phyloP scores from a whole-genome alignment of 2,888 invertebrate genomes.

The Altica lythri region DNA sequence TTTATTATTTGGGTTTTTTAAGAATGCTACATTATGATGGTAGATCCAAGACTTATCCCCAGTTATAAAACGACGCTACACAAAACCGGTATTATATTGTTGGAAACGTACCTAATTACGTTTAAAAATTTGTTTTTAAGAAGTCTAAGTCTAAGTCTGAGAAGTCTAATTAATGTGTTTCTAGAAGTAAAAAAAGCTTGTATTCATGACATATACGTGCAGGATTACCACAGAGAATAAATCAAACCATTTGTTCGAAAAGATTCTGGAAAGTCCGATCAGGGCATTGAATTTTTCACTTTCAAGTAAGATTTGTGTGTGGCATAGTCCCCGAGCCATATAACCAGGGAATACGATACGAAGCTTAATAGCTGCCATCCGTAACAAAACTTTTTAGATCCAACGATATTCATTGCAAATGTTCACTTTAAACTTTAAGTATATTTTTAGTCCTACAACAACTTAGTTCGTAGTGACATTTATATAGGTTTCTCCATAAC shows the following conservation, averaged over 20 bases:
- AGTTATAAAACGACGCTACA: too few species aligned
- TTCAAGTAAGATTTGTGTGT: slow-evolving; percentile 23
- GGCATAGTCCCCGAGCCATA: slow-evolving; percentile 17
- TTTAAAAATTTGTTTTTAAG: too few species aligned
- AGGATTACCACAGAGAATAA: slow-evolving; percentile 13
- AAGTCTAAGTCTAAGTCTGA: too few species aligned
- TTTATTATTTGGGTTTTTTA: too few species aligned
- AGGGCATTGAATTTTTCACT: slow-evolving; percentile 23
- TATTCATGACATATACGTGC: slow-evolving; percentile 4
- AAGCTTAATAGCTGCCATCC: slow-evolving; percentile 20
- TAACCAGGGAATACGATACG: slow-evolving; percentile 20
- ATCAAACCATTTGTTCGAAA: slow-evolving; percentile 23
- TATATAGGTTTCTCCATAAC: too few species aligned
- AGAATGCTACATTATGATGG: too few species aligned
- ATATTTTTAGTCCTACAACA: slow-evolving; percentile 9
- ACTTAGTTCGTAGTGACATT: too few species aligned
- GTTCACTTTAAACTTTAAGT: slow-evolving; percentile 10
- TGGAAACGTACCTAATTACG: too few species aligned
- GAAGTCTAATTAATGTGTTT: too few species aligned
- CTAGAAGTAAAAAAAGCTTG: too few species aligned
- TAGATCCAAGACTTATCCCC: too few species aligned
- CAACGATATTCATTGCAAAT: slow-evolving; percentile 17
- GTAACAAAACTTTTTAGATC: slow-evolving; percentile 21
- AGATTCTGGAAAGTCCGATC: slow-evolving; percentile 23
- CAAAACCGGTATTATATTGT: too few species aligned